These are phyloP conservation scores for Scomber scombrus DNA, from an alignment of 2,113 vertebrate genomes.

Conservation along the genomic window DNA sequence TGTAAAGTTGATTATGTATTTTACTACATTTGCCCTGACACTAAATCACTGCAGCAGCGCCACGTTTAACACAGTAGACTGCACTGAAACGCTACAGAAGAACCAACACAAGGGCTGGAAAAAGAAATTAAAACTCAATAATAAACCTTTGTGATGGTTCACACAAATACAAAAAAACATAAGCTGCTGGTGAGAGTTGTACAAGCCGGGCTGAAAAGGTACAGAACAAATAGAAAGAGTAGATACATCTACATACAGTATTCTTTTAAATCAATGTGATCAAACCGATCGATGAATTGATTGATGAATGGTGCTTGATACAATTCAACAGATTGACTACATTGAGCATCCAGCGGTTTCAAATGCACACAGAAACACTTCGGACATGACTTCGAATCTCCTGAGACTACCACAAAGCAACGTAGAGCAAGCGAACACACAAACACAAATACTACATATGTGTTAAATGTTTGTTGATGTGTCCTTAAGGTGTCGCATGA, in stretches of 20 bases:
- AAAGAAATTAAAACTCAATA: background rate
- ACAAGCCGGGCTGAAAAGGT: background rate
- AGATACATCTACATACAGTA: background rate
- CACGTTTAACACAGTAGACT: slow-evolving; percentile 13
- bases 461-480: slow-evolving; percentile 10
- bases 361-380: slow-evolving; percentile 6
- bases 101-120: slow-evolving; percentile 7
- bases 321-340: background rate
- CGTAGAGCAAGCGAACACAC: background rate
- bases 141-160: background rate
- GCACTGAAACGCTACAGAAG: slow-evolving; percentile 21
- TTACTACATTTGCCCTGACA: slow-evolving; percentile 7
- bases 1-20: slow-evolving; percentile 6
- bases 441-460: background rate
- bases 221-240: background rate
- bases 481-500: background rate
- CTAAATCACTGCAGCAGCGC: slow-evolving; percentile 29
- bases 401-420: slow-evolving; percentile 3
- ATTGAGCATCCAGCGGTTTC: background rate
- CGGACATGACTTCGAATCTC: background rate
- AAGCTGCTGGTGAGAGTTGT: background rate
- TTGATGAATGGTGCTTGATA: slow-evolving; percentile 1
- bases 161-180: slow-evolving; percentile 18
- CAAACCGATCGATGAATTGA: background rate
- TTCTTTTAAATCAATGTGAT: slow-evolving; percentile 17